These are phyloP conservation scores for Chloroceryle amazona DNA, from an alignment of 2,797 vertebrate genomes.

Conservation along the genomic window DNA sequence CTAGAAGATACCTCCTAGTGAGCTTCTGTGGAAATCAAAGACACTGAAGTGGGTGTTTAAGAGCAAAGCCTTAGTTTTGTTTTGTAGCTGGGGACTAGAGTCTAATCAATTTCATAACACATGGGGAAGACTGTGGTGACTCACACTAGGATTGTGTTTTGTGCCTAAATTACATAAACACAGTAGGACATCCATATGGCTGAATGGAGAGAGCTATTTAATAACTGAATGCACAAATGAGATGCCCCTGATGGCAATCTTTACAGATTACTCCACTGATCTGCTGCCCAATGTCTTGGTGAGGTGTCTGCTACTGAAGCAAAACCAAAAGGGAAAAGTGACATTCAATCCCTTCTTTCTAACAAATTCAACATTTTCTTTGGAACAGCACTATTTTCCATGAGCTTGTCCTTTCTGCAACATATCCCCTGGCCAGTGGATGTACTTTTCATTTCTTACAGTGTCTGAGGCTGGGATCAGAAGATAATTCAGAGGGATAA, in stretches of 20 bases:
- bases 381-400: neutral
- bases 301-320: neutral
- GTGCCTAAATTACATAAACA: constrained; percentile 8
- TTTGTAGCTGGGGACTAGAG: neutral
- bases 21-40: neutral
- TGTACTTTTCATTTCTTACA: neutral
- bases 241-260: neutral
- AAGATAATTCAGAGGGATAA: neutral
- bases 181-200: neutral
- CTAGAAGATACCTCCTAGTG: neutral
- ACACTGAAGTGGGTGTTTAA: neutral
- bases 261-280: neutral
- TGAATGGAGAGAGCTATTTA: neutral
- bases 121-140: neutral
- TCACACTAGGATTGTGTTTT: constrained; percentile 17
- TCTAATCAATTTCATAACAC: neutral
- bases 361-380: neutral
- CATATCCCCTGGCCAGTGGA: neutral
- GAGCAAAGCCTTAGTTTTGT: neutral
- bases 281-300: neutral
- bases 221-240: neutral
- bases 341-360: neutral
- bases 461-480: neutral
- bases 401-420: neutral
- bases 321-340: neutral